A percentile compares a stretch with the other conserved stretches of the same genome.
Conservation (phyloP, 2,797 vertebrate species). For the Molossus molossus region DNA sequence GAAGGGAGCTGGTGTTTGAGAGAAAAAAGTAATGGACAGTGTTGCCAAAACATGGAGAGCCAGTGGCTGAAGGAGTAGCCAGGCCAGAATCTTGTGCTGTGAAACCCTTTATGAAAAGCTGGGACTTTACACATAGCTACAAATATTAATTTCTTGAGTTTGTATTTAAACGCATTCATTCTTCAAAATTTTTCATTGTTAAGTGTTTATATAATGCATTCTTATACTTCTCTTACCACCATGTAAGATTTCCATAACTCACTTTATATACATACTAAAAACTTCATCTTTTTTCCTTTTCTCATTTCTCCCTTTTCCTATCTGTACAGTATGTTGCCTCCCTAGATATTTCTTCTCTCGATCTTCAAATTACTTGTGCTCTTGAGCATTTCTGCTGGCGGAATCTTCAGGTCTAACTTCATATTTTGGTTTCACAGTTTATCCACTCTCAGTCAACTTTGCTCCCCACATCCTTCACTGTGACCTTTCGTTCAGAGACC, state of each 20-base stretch:
- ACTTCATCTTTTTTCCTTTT: not conserved
- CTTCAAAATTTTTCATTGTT: not conserved
- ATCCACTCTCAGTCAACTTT: not conserved
- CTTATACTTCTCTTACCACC: not conserved
- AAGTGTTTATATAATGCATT: not conserved
- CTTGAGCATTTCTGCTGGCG: not conserved
- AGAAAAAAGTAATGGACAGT: not conserved
- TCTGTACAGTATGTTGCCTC: not conserved
- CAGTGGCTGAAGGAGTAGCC: not conserved
- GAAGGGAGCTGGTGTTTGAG: not conserved
- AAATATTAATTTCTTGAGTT: conserved; percentile 65
- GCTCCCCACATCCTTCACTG: not conserved
- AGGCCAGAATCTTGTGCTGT: not conserved
- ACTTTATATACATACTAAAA: not conserved
- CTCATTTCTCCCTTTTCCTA: not conserved
- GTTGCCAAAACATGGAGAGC: not conserved
- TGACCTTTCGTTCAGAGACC: not conserved
- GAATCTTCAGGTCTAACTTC: not conserved
- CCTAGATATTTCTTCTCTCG: not conserved
- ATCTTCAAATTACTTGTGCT: not conserved
- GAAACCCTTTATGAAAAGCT: not conserved
- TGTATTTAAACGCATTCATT: not conserved
- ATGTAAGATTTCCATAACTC: not conserved
- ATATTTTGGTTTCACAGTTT: not conserved
- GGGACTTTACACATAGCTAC: not conserved